Evolutionary conservation across 2,113 vertebrate species (phyloP), one percentile per base, ranked within the genome.

Genomic region (Phyllostomus discolor): DNA sequence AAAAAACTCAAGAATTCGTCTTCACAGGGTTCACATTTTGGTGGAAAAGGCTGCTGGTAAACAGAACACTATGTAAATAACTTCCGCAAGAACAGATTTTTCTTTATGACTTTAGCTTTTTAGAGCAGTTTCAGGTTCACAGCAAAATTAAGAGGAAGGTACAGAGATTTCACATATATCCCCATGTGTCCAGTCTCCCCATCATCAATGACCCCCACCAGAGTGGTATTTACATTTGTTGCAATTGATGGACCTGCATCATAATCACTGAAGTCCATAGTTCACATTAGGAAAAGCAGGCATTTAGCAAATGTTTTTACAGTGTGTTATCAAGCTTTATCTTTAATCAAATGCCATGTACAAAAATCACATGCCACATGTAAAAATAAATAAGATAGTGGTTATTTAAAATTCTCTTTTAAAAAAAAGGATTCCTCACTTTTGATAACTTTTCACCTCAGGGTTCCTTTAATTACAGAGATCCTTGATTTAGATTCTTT

Each of bases 401-500:
- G 1, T 72, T 78, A 85, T 96, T 96, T 62, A n/a, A 87, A 81
- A 87, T 75, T 41, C 35, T 91, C 48, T 41, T 83, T 92, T 84
- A 11, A 79, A 95, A 41, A 41, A 83, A 28, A 83, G 54, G 0
- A 75, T 59, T 87, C 85, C 46, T 78, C 64, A 90, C 22, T 81
- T 83, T 57, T 91, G 43, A 54, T 24, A 80, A 76, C 9, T 48
- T 67, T 84, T 62, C 16, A 67, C 9, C 19, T 80, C 31, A 50
- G 12, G 15, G 20, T 62, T 82, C 3, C 70, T 91, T 85, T 94
- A 91, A 79, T 91, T 87, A 54, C 16, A 69, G 33, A 72, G 22
- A 73, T 24, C 10, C 9, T 91, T 75, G 72, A 59, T 95, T 88
- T 92, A 48, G 52, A 85, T 35, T 73, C 43, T 72, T 93, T 67